A percentile compares a stretch with the other conserved stretches of the same genome.
These are phyloP conservation scores for Hecatera dysodea DNA, from an alignment of 2,888 invertebrate species.

Conservation along the genomic window DNA sequence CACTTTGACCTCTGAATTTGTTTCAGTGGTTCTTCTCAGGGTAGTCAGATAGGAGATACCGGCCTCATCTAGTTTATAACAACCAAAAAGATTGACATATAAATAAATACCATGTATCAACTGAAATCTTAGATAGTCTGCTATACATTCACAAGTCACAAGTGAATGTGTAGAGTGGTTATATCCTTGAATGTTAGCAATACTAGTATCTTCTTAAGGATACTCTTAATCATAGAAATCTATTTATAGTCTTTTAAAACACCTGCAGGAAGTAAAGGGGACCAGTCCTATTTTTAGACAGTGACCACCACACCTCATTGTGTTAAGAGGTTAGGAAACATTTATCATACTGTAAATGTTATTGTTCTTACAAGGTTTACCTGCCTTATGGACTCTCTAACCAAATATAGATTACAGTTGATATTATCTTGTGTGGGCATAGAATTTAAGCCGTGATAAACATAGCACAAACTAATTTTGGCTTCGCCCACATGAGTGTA, in stretches of 20 bases:
- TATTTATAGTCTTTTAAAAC: constrained; percentile 26
- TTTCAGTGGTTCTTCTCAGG: no score
- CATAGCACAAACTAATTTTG: neutral
- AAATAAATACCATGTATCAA: no score
- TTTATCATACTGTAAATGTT: constrained; percentile 15
- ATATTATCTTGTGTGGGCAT: neutral
- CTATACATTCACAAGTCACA: no score
- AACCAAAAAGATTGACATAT: no score
- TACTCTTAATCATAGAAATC: constrained; percentile 11
- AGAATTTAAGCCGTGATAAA: neutral
- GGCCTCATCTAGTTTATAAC: no score
- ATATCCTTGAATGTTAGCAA: constrained; percentile 4
- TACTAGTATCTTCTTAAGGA: constrained; percentile 19
- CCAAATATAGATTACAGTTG: constrained; percentile 9
- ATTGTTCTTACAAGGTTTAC: constrained; percentile 8
- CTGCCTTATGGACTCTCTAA: neutral
- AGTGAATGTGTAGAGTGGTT: neutral
- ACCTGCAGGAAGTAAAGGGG: constrained; percentile 40
- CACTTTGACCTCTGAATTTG: no score
- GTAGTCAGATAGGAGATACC: no score
- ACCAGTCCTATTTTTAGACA: constrained; percentile 33
- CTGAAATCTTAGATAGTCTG: no score
- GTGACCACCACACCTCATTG: neutral
- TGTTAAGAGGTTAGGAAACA: constrained; percentile 9
- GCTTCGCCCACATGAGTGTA: no score